Evolutionary conservation across 2,888 invertebrate species (phyloP).

Genomic region (Hyles lineata): DNA sequence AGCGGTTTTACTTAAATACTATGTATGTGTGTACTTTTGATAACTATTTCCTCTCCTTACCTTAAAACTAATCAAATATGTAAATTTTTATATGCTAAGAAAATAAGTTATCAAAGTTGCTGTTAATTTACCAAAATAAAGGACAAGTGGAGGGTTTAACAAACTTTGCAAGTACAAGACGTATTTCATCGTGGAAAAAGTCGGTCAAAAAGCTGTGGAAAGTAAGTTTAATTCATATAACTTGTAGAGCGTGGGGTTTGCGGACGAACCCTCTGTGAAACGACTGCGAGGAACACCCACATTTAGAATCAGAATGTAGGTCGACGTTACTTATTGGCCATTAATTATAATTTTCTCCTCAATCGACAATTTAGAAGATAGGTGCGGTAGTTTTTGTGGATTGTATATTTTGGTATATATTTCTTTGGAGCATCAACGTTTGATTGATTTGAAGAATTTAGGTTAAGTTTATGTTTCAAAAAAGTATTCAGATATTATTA

Average conservation of each 20-base stretch:
- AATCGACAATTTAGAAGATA: background rate
- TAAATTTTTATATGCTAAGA: too few relatives aligned
- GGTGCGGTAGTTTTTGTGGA: background rate
- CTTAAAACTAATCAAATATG: too few relatives aligned
- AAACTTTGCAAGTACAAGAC: slow-evolving; percentile 16
- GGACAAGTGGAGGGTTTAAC: slow-evolving; percentile 1
- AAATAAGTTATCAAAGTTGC: background rate
- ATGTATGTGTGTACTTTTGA: too few relatives aligned
- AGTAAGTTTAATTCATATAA: slow-evolving; percentile 24
- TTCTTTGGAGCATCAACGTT: too few relatives aligned
- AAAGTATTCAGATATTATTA: too few relatives aligned
- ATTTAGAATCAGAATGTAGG: slow-evolving; percentile 12
- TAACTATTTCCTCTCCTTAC: too few relatives aligned
- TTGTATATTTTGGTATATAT: background rate
- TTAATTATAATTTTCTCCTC: slow-evolving; percentile 14
- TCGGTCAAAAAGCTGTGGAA: slow-evolving; percentile 16
- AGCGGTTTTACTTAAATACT: too few relatives aligned
- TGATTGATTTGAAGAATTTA: too few relatives aligned
- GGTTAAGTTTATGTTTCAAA: too few relatives aligned
- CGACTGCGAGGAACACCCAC: background rate
- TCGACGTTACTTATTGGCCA: slow-evolving; percentile 15
- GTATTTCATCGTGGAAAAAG: slow-evolving; percentile 15
- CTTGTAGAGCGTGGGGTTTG: slow-evolving; percentile 10
- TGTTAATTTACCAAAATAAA: background rate
- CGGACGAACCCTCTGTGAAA: background rate